A percentile compares a stretch with the other conserved stretches of the same genome.
phyloP scores from a whole-genome alignment of 2,888 invertebrate genomes.

The Oeneis ivallda region DNA sequence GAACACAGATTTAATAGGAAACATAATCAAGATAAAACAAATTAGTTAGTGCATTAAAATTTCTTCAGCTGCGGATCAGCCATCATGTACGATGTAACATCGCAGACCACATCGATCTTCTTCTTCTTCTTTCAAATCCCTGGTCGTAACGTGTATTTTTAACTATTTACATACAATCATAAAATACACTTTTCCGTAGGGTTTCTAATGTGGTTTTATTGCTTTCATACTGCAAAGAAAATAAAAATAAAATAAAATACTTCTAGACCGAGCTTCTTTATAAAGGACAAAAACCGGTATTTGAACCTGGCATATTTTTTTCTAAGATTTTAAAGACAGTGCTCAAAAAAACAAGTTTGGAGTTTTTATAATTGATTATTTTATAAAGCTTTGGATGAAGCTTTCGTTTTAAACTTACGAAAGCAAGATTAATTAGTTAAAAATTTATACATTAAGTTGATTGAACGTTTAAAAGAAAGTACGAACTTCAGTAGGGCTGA shows the following conservation, averaged over 20 bases:
- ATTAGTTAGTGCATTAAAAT: background rate
- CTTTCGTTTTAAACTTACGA: constrained; percentile 35
- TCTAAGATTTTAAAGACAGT: too few relatives aligned
- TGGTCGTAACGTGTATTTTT: too few relatives aligned
- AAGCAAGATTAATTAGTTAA: constrained; percentile 57
- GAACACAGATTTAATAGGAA: background rate
- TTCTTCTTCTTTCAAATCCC: too few relatives aligned
- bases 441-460: constrained; percentile 52
- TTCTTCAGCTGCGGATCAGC: too few relatives aligned
- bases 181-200: too few relatives aligned
- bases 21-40: background rate
- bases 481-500: constrained; percentile 27
- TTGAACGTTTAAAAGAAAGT: constrained; percentile 55
- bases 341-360: background rate
- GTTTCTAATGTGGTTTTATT: too few relatives aligned
- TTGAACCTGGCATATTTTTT: background rate
- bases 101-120: too few relatives aligned
- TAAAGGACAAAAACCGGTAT: background rate
- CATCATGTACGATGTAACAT: too few relatives aligned
- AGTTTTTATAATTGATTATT: background rate
- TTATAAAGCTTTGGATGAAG: background rate
- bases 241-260: too few relatives aligned
- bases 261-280: too few relatives aligned
- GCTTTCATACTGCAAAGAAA: too few relatives aligned
- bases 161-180: too few relatives aligned